Conservation (phyloP, 92 coral and sea anemone genomes). For the Ricordea florida region DNA sequence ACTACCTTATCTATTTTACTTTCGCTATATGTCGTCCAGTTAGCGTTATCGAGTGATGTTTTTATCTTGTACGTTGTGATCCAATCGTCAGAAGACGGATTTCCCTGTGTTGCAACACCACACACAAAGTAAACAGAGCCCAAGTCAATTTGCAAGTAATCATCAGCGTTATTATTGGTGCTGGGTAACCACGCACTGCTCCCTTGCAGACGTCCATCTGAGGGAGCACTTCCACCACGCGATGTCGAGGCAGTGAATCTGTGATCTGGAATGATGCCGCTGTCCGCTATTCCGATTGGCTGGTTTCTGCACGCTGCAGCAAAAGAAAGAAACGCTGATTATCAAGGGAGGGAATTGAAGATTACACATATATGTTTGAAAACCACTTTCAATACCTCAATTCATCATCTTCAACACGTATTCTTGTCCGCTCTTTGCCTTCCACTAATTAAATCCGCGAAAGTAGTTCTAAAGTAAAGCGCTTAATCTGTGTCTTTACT, state of each 20-base stretch:
- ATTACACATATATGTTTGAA: not conserved
- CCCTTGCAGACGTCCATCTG: not conserved
- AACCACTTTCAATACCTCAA: too few species aligned
- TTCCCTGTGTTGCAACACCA: slow-evolving; percentile 43
- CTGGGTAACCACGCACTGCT: not conserved
- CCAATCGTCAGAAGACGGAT: slow-evolving; percentile 8
- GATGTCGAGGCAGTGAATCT: not conserved
- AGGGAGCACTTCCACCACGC: not conserved
- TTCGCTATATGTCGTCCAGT: too few species aligned
- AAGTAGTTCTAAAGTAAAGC: too few species aligned
- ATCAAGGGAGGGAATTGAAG: not conserved
- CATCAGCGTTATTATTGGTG: not conserved
- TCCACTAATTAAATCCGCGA: too few species aligned
- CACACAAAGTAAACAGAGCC: slow-evolving; percentile 22
- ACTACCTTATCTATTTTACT: too few species aligned
- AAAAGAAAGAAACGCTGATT: not conserved
- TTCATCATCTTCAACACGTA: too few species aligned
- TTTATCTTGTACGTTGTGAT: too few species aligned
- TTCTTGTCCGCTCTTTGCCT: too few species aligned
- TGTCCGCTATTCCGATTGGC: not conserved
- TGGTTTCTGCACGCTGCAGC: not conserved
- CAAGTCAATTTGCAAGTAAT: slow-evolving; percentile 28
- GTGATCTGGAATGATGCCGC: not conserved
- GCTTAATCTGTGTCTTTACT: too few species aligned
- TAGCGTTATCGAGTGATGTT: too few species aligned